Base-by-base conservation (phyloP, 2,888 invertebrate genomes). In the Tineola bisselliella region DNA sequence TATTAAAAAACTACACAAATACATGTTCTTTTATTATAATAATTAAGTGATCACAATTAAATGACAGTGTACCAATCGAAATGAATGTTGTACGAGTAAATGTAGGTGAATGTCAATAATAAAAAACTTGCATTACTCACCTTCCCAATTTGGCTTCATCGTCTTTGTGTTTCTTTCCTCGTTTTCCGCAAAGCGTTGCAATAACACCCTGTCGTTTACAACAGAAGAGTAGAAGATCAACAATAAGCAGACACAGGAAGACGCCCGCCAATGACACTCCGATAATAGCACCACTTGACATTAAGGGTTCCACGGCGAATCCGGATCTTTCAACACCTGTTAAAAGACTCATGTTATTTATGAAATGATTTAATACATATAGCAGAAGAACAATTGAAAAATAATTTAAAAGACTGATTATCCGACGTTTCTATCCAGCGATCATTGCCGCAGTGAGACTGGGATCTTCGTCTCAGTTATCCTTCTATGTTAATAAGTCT, bases 71-170 rank as follows among this genome's bases (percentile, higher is more conserved):
- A n/a, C n/a, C n/a, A n/a, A n/a, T n/a, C n/a, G n/a, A n/a, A n/a
- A n/a, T n/a, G n/a, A n/a, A n/a, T n/a, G n/a, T n/a, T n/a, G n/a
- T n/a, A n/a, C n/a, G n/a, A n/a, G n/a, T n/a, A n/a, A n/a, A n/a
- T n/a, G n/a, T n/a, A n/a, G n/a, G n/a, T n/a, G n/a, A n/a, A n/a
- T n/a, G n/a, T n/a, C n/a, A n/a, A n/a, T n/a, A n/a, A n/a, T n/a
- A 66, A 62, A 62, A 63, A 62, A 5, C 8, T 15, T 48, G 13
- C 12, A 13, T 4, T 8, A 70, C 81, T 88, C 89, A 95, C 95
- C 94, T 95, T 89, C 94, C 93, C 63, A 95, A 84, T 78, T 94
- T 95, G 0, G 93, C 89, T 80, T 94, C 94, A 62, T 94, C 94
- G 66, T 94, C 94, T 66, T 93, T 91, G 62, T 91, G 89, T 62